Base-by-base conservation (phyloP, 2,888 invertebrate species). In the Octonoba sinensis region DNA sequence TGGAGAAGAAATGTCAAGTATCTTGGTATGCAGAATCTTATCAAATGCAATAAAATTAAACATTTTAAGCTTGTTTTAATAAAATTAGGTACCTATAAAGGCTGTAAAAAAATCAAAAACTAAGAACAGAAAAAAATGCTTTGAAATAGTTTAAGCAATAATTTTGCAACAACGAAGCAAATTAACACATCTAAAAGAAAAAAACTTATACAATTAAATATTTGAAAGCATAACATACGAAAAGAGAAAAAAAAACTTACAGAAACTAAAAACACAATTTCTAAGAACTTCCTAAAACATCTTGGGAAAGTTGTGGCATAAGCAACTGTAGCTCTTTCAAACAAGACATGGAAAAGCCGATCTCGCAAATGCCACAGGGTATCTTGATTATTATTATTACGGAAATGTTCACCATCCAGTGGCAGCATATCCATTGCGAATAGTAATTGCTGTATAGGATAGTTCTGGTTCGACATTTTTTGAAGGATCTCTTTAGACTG, bases 331-430 rank as follows among this genome's bases (percentile, higher is more conserved):
- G 51, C 66, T 72, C 76, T 62, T 46, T 76, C 76, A 62, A 82
- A 77, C 16, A 82, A 46, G 11, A 76, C 82, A 46, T 82, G 76
- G 60, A 82, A 82, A 51, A 82, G 44, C 22, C 82, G 49, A 56
- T 82, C 76, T n/a, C 82, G 57, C 24, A 76, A 60, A 27, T 72
- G 64, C 76, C 71, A 72, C n/a, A 82, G 46, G n/a, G 76, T 70
- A 57, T 77, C 60, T n/a, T 69, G 82, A 62, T 82, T 82, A 49
- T 81, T 81, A 57, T 72, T 72, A n/a, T 49, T 67, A 8, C 56
- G 18, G 20, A 47, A 8, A 47, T 59, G 47, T 18, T 65, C 70
- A 24, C 75, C 65, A 16, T 75, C 70, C 16, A 70, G 16, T 11
- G 81, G 81, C 18, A 81, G 49, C n/a, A 70, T n/a, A 57, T 82